Percentiles rank a stretch among this genome's conserved stretches.
Evolutionary conservation across 2,113 vertebrate genomes (phyloP).

Genomic region (Alexandromys fortis): DNA sequence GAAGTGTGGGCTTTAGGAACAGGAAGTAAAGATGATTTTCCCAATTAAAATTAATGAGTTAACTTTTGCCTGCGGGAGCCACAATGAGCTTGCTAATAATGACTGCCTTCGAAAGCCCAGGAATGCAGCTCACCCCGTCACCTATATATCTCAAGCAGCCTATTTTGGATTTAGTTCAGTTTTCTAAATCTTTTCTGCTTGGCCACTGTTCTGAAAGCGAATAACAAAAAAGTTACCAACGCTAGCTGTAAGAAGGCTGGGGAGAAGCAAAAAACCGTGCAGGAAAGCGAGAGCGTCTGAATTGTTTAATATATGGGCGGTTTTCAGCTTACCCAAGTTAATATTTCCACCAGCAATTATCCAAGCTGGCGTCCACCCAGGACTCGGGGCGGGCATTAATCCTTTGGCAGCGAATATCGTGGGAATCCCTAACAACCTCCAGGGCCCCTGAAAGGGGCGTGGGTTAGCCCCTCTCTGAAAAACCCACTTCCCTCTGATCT

Average conservation of each 20-base stretch:
- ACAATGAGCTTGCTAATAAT: conserved; percentile 48
- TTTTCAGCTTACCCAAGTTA: conserved; percentile 50
- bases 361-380: neutral
- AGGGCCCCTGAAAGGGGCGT: neutral
- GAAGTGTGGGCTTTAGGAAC: conserved; percentile 67
- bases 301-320: neutral
- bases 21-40: conserved; percentile 67
- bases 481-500: neutral
- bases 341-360: conserved; percentile 34
- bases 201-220: neutral
- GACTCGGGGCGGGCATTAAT: neutral
- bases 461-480: neutral
- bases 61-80: conserved; percentile 47
- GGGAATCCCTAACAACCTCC: neutral
- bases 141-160: neutral
- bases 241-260: neutral
- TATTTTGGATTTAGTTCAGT: neutral
- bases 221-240: neutral
- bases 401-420: neutral
- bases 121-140: conserved; percentile 5
- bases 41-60: conserved; percentile 78
- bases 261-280: conserved; percentile 26
- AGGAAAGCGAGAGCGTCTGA: conserved; percentile 22
- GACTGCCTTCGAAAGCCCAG: conserved; percentile 47
- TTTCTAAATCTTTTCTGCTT: conserved; percentile 39